Conservation (phyloP, 2,113 vertebrate genomes). For the Hyla sarda region DNA sequence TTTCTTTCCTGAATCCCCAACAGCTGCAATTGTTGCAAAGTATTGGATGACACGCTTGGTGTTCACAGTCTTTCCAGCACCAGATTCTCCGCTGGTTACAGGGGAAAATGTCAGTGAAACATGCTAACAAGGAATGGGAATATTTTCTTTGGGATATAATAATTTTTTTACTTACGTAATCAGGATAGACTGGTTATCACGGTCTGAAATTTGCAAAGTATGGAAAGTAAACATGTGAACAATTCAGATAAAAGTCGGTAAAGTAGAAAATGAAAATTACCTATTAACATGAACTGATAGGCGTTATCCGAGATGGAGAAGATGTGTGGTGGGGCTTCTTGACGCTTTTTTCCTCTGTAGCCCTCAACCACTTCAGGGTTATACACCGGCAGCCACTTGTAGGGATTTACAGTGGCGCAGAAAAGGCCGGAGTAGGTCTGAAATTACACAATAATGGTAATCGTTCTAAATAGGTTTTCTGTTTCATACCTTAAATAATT, state of each 20-base stretch:
- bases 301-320: constrained; percentile 88
- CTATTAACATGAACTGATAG: constrained; percentile 86
- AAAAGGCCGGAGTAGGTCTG: constrained; percentile 85
- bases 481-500: too few species aligned
- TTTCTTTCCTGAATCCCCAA: constrained; percentile 60
- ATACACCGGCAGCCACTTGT: constrained; percentile 84
- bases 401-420: constrained; percentile 78
- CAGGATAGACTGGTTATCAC: constrained; percentile 81
- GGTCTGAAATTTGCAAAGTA: constrained; percentile 67
- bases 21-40: constrained; percentile 61
- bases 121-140: background rate
- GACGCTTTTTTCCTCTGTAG: constrained; percentile 84
- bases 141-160: too few species aligned
- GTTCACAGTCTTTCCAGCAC: constrained; percentile 70
- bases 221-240: background rate
- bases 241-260: background rate
- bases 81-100: constrained; percentile 66
- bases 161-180: constrained; percentile 75
- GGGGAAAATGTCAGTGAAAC: background rate
- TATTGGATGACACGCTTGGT: constrained; percentile 69
- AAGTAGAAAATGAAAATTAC: constrained; percentile 64
- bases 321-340: constrained; percentile 81
- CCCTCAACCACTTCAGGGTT: constrained; percentile 73
- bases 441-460: background rate
- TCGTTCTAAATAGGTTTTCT: too few species aligned